Conservation (phyloP, 2,888 invertebrate genomes). For the Erpobdella octoculata region DNA sequence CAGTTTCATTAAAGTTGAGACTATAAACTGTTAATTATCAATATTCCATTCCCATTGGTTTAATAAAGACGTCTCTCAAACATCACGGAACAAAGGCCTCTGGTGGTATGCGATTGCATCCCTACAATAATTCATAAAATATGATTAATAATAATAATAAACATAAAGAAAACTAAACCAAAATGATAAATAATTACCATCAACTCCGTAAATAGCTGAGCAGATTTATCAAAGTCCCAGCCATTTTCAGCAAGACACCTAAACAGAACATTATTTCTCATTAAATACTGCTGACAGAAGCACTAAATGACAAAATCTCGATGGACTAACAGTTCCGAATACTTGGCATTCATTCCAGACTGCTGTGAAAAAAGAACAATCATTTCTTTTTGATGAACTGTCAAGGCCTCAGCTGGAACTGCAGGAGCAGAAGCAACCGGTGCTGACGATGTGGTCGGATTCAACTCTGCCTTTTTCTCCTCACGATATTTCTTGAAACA, state of each 20-base stretch:
- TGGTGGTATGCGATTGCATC: not conserved
- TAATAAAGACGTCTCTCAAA: too few relatives aligned
- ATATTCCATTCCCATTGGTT: too few relatives aligned
- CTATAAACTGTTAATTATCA: too few relatives aligned
- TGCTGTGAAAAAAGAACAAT: slow-evolving; percentile 11
- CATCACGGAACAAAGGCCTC: not conserved
- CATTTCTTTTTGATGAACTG: slow-evolving; percentile 10
- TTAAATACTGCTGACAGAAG: too few relatives aligned
- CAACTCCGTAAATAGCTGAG: slow-evolving; percentile 15
- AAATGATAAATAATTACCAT: not conserved
- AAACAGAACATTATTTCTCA: not conserved
- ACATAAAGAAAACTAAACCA: not conserved
- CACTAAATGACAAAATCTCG: not conserved
- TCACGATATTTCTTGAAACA: slow-evolving; percentile 2
- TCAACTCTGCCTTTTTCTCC: not conserved
- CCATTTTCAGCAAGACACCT: slow-evolving; percentile 22
- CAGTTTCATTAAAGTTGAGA: too few relatives aligned
- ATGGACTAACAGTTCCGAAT: not conserved
- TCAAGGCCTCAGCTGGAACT: not conserved
- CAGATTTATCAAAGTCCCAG: slow-evolving; percentile 18
- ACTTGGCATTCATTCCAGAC: slow-evolving; percentile 20
- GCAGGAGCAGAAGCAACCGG: not conserved
- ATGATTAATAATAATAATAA: not conserved
- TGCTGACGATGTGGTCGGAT: not conserved
- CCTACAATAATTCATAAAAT: not conserved